Conservation (phyloP, 2,888 invertebrate species). For the Polymixis lichenea region DNA sequence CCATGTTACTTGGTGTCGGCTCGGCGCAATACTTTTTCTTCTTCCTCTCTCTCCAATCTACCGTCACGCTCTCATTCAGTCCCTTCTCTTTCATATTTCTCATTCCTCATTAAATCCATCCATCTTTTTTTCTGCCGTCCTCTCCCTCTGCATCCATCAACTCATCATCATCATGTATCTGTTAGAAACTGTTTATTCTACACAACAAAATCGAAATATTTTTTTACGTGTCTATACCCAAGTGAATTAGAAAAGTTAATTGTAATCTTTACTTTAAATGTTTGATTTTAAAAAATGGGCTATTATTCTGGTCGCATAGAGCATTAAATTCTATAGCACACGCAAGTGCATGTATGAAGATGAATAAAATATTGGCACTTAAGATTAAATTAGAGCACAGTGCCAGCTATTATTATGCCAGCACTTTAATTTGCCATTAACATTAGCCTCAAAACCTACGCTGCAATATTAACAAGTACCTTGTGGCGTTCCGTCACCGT, state of each 20-base stretch:
- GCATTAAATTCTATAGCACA: background rate
- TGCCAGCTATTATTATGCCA: slow-evolving; percentile 1
- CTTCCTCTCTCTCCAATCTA: background rate
- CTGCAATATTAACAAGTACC: background rate
- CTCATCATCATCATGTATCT: background rate
- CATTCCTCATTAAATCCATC: background rate
- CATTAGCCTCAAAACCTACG: slow-evolving; percentile 22
- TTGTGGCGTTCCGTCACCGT: background rate
- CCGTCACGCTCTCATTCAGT: background rate
- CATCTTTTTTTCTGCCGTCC: background rate
- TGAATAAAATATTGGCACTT: slow-evolving; percentile 47
- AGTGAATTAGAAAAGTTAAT: no score
- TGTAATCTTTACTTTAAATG: no score
- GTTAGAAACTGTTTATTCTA: background rate
- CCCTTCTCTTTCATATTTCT: background rate
- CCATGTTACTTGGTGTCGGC: no score
- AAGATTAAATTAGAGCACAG: slow-evolving; percentile 20
- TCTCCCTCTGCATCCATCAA: no score
- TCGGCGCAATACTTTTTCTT: background rate
- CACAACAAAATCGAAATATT: background rate
- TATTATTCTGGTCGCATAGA: background rate
- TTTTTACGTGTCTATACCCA: no score
- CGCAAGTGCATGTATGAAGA: background rate
- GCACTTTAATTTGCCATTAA: slow-evolving; percentile 15
- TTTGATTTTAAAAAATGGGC: no score